Evolutionary conservation across 2,113 vertebrate genomes (phyloP).

Genomic region (Apodemus sylvaticus): DNA sequence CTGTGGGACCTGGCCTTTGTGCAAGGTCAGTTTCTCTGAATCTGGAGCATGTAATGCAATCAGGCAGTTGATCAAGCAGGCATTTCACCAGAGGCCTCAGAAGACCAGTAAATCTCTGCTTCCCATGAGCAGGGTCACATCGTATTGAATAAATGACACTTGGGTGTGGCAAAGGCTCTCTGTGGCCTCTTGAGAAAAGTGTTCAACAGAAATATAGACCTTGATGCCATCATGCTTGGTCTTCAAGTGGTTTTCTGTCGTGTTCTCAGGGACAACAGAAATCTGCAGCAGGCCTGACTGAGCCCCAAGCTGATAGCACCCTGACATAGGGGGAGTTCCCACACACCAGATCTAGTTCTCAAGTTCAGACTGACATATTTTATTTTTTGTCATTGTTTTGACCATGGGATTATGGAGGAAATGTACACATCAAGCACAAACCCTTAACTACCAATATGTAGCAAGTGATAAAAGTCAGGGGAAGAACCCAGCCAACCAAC

Average conservation of each 20-base stretch:
- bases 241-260: neutral
- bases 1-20: neutral
- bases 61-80: neutral
- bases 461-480: neutral
- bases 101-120: neutral
- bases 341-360: neutral
- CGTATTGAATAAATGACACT: neutral
- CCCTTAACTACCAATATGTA: neutral
- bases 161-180: neutral
- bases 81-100: neutral
- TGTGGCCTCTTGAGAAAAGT: neutral
- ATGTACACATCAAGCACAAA: neutral
- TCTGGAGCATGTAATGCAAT: neutral
- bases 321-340: neutral
- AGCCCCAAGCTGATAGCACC: neutral
- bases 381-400: neutral
- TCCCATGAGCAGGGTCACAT: neutral
- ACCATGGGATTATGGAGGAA: neutral
- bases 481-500: neutral
- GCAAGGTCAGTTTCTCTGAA: neutral
- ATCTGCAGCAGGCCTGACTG: neutral
- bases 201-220: neutral
- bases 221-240: neutral
- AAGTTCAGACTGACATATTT: neutral
- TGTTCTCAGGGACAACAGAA: neutral